A percentile compares a stretch with the other conserved stretches of the same genome.
These are phyloP conservation scores for Syngnathus typhle DNA, from an alignment of 2,113 vertebrate genomes.

Conservation along the genomic window DNA sequence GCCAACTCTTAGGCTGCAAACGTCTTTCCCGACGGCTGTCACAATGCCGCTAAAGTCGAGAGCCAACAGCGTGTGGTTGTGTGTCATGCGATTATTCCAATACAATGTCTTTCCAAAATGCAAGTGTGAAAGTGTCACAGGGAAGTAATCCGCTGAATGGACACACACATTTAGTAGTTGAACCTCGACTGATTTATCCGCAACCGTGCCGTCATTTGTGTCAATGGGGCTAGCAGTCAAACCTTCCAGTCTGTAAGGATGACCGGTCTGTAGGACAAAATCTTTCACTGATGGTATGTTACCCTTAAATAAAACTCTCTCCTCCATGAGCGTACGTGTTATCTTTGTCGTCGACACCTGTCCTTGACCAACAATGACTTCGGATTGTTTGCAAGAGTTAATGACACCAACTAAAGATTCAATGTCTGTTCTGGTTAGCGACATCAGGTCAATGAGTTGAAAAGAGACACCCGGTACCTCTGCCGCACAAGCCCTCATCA, in stretches of 20 bases:
- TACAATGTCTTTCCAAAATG: slow-evolving; percentile 73
- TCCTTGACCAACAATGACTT: slow-evolving; percentile 75
- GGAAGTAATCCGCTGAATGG: slow-evolving; percentile 82
- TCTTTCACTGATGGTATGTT: slow-evolving; percentile 23
- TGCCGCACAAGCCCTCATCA: slow-evolving; percentile 74
- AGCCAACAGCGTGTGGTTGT: slow-evolving; percentile 70
- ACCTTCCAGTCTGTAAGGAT: slow-evolving; percentile 61
- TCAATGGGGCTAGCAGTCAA: slow-evolving; percentile 60
- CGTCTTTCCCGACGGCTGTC: slow-evolving; percentile 66
- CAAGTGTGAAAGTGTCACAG: slow-evolving; percentile 72
- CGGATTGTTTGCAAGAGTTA: slow-evolving; percentile 62
- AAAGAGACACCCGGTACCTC: slow-evolving; percentile 74
- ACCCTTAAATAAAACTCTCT: slow-evolving; percentile 6
- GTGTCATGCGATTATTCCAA: slow-evolving; percentile 67
- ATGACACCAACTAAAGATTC: slow-evolving; percentile 68
- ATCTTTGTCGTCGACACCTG: slow-evolving; percentile 61
- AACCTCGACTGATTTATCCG: slow-evolving; percentile 66
- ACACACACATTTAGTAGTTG: slow-evolving; percentile 70
- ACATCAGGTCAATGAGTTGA: slow-evolving; percentile 78
- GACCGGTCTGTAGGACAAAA: slow-evolving; percentile 70
- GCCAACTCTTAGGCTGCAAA: slow-evolving; percentile 70
- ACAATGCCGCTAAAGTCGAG: slow-evolving; percentile 79
- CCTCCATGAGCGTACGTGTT: slow-evolving; percentile 51
- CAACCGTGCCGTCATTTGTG: slow-evolving; percentile 13
- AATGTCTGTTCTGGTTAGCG: slow-evolving; percentile 70